Base-by-base conservation (phyloP, 2,113 vertebrate genomes). In the Camelus dromedarius region DNA sequence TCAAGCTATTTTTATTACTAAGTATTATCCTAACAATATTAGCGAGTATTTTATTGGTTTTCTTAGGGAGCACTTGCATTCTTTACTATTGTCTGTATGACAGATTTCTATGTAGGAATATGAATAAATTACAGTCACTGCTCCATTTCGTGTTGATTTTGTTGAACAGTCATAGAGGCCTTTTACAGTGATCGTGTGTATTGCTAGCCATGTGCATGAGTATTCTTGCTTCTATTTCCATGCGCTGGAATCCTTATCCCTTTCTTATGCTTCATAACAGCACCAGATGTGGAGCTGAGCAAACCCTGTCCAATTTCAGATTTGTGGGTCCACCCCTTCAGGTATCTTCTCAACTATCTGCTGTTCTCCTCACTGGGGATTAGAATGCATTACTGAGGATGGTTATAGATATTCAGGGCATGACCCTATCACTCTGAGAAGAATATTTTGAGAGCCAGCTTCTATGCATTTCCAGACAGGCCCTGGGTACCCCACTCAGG, bases 51-150 rank as follows among this genome's bases (percentile, higher is more conserved):
- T 64, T 89, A 19, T 92, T 66, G 9, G 13, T 92, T 96, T 91
- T 91, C 87, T 67, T 92, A 94, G 30, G 54, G n/a, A 85, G 9
- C 56, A 70, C 16, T 91, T 91, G 22, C 89, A 81, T 73, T 77
- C 58, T 95, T 88, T 93, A 32, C 77, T 93, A 10, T 54, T 77
- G 38, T 85, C 69, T 83, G 6, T 83, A 60, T 83, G 86, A 93
- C 48, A 96, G 56, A 52, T 85, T 91, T 92, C 81, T 86, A 19
- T 38, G 30, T 80, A 62, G 91, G 50, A 18, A 82, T 83, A 86
- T 38, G 35, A 98, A 98, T 97, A 97, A 97, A 98, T 89, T 86
- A 96, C 89, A 72, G 19, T 62, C 85, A 72, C 10, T 58, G 19
- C 75, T 91, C 60, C 93, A 58, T 73, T 88, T 56, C 22, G 26